Evolutionary conservation across 2,113 vertebrate species (phyloP).

Genomic region (Ariopsis seemanni): DNA sequence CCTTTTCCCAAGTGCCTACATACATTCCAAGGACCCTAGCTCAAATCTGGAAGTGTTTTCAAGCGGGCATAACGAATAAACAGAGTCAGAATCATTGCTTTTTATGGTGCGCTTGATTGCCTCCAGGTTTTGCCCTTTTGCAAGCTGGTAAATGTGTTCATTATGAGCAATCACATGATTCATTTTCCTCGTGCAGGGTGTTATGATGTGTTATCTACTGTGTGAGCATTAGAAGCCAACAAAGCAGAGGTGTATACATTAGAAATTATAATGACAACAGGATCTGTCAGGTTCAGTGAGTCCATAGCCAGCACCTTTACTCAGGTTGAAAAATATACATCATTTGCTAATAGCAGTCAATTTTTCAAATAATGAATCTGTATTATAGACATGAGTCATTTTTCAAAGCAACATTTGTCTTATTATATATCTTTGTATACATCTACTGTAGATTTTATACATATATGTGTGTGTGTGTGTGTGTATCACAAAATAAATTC

Average conservation of each 20-base stretch:
- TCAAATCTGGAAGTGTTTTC: conserved; percentile 33
- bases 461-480: not conserved
- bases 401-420: not conserved
- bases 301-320: not conserved
- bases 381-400: not conserved
- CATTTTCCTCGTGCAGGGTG: conserved; percentile 32
- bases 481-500: conserved; percentile 51
- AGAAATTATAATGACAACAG: not conserved
- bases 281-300: conserved; percentile 14
- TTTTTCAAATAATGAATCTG: conserved; percentile 2
- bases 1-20: not conserved
- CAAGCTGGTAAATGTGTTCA: conserved; percentile 20
- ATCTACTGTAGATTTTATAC: conserved; percentile 39
- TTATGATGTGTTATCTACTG: conserved; percentile 22
- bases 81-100: conserved; percentile 23
- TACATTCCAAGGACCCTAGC: conserved; percentile 29
- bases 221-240: conserved; percentile 30
- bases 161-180: conserved; percentile 15
- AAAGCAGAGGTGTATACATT: conserved; percentile 29
- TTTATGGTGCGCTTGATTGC: conserved; percentile 22
- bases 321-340: not conserved
- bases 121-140: conserved; percentile 31
- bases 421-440: conserved; percentile 42
- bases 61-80: conserved; percentile 24
- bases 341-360: conserved; percentile 19